phyloP scores from a whole-genome alignment of 1,140 invertebrate genomes.

The Adoxophyes honmai region DNA sequence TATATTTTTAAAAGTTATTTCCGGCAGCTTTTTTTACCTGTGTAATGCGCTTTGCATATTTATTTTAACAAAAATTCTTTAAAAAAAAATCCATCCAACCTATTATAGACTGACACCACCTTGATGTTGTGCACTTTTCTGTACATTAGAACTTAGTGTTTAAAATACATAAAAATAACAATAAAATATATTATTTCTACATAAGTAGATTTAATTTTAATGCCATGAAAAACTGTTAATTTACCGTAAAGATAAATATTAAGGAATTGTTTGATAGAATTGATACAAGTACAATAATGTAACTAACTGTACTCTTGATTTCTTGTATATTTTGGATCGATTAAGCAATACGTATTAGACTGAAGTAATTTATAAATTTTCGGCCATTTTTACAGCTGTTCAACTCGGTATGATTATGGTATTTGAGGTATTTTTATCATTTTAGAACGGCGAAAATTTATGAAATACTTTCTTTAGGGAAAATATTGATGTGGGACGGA shows the following conservation, averaged over 20 bases:
- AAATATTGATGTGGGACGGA: slow-evolving; percentile 47
- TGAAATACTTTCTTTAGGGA: slow-evolving; percentile 54
- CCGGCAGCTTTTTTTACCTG: slow-evolving; percentile 8
- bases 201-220: slow-evolving; percentile 39
- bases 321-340: slow-evolving; percentile 69
- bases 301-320: slow-evolving; percentile 33
- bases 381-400: slow-evolving; percentile 37
- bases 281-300: slow-evolving; percentile 47
- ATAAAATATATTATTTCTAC: slow-evolving; percentile 44
- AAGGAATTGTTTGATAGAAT: slow-evolving; percentile 56
- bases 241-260: slow-evolving; percentile 22
- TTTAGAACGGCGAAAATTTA: slow-evolving; percentile 53
- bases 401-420: slow-evolving; percentile 42
- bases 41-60: slow-evolving; percentile 24
- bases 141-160: slow-evolving; percentile 60
- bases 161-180: slow-evolving; percentile 40
- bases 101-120: slow-evolving; percentile 72
- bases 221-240: slow-evolving; percentile 37
- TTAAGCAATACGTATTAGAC: slow-evolving; percentile 70
- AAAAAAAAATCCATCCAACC: slow-evolving; percentile 69
- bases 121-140: slow-evolving; percentile 71
- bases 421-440: slow-evolving; percentile 36
- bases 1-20: slow-evolving; percentile 13
- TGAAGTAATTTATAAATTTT: slow-evolving; percentile 66
- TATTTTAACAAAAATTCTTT: slow-evolving; percentile 35